Base-by-base conservation (phyloP, 2,797 vertebrate genomes). In the Cichlasoma orientale region DNA sequence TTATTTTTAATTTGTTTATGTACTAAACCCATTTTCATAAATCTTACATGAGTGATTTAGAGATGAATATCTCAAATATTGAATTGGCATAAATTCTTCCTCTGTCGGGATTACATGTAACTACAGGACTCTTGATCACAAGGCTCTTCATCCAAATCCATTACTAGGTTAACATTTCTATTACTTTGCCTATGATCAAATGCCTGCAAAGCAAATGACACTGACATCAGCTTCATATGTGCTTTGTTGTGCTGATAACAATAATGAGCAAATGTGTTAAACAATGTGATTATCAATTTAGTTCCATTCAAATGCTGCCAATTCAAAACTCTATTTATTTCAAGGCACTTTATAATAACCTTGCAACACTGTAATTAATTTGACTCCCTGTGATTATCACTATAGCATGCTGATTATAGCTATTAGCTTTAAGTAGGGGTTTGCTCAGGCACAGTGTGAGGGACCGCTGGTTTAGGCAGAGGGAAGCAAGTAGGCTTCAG, bases 161-260 rank as follows among this genome's bases (percentile, higher is more conserved):
- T 66, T 25, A 66, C 27, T 47, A 66, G 61, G 61, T 27, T 25
- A 19, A 16, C 44, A 44, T 63, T 63, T 63, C 13, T 44, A 25
- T 47, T 47, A 27, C 38, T 66, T 66, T 23, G 23, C 18, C 44
- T 11, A 47, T 44, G 59, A 66, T 16, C 4, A 44, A 38, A 63
- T 23, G 18, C 38, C 25, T 27, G 16, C 23, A 66, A 27, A 47
- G 44, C 16, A 66, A 63, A 27, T 66, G 38, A 66, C 38, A 12
- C 38, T 27, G 23, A 27, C 9, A 47, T 27, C 0, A 10, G 2
- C 16, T 66, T 66, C 25, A 19, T 47, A 47, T 66, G 38, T 47
- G 2, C 38, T 44, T 44, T 44, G 38, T 25, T 66, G 44, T 27
- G 59, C 38, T 27, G 18, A 66, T 14, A 63, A 36, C 7, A 23